Evolutionary conservation across 2,888 invertebrate species (phyloP), one percentile per base, ranked within the genome.

Genomic region (Cistogaster globosa): DNA sequence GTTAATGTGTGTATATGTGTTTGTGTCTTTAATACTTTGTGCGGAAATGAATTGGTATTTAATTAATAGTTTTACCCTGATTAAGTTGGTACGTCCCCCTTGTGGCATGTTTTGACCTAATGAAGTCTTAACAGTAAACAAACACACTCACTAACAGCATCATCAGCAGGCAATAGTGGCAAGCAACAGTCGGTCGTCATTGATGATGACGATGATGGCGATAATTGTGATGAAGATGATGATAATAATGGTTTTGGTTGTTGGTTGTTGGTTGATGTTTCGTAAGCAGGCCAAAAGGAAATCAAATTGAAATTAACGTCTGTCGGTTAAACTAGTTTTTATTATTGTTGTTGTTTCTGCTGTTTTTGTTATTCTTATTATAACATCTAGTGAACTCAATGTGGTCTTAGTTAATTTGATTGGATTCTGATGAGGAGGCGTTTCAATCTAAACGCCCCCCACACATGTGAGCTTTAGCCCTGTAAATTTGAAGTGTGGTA

Each of bases 1-100:
- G 18, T 32, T 3, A 5, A 5, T 32, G 8, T n/a, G 14, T 58
- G n/a, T 22, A 20, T 22, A 14, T 69, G 18, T 60, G 71, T 53
- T 82, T 78, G 87, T 87, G 82, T 84, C 86, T 51, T 65, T 67
- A 58, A 72, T 81, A 79, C 67, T 88, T 88, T 89, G 89, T 90
- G 88, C 89, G 90, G 90, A 91, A 91, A 91, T 91, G 90, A 91
- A 91, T 91, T 91, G 91, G 89, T 91, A 91, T 91, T 91, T 91
- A 91, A 91, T 91, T 91, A 91, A 91, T 91, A 91, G 91, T 91
- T 91, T 91, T 91, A 90, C 91, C 90, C 90, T 91, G 91, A 91
- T 91, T 90, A 91, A 90, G 84, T 84, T 87, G 87, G 87, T 82
- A 80, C 84, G 83, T 63, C 76, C 83, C 86, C 83, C 75, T 87